Percentiles rank a stretch among this genome's conserved stretches.
Evolutionary conservation across 2,888 invertebrate species (phyloP).

Genomic region (Dicranocentrus wangi): DNA sequence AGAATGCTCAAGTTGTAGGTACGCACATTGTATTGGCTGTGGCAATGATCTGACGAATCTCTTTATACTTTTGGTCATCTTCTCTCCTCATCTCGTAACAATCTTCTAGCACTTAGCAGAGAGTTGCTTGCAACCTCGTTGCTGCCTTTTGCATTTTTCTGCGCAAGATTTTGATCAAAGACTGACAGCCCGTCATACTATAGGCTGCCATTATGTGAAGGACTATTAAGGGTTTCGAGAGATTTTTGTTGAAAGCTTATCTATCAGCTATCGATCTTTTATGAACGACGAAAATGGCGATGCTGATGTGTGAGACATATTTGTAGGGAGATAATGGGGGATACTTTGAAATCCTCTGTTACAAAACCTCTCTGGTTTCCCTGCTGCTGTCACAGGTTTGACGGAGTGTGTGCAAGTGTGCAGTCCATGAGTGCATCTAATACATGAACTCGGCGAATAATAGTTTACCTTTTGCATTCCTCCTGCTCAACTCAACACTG

Average conservation of each 20-base stretch:
- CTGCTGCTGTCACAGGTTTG: background rate
- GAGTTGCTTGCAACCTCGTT: background rate
- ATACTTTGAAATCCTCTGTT: background rate
- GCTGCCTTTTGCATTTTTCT: background rate
- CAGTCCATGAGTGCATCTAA: background rate
- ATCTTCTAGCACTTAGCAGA: background rate
- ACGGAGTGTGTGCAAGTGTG: background rate
- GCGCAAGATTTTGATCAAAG: background rate
- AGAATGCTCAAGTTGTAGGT: no score
- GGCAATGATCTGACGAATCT: background rate
- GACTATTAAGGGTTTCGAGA: background rate
- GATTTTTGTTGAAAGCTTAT: constrained; percentile 16
- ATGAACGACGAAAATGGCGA: constrained; percentile 8
- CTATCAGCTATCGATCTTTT: constrained; percentile 10
- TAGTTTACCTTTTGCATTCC: background rate
- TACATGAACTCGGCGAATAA: background rate
- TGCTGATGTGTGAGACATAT: constrained; percentile 7
- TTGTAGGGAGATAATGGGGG: constrained; percentile 7
- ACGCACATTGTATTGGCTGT: no score
- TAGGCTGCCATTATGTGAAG: background rate
- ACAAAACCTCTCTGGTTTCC: background rate
- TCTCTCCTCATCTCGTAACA: background rate
- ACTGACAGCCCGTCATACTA: background rate
- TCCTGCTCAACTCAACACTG: background rate
- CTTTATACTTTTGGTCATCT: constrained; percentile 1